Evolutionary conservation across 1,140 invertebrate genomes (phyloP), one percentile per base, ranked within the genome.

Genomic region (Bradysia coprophila): DNA sequence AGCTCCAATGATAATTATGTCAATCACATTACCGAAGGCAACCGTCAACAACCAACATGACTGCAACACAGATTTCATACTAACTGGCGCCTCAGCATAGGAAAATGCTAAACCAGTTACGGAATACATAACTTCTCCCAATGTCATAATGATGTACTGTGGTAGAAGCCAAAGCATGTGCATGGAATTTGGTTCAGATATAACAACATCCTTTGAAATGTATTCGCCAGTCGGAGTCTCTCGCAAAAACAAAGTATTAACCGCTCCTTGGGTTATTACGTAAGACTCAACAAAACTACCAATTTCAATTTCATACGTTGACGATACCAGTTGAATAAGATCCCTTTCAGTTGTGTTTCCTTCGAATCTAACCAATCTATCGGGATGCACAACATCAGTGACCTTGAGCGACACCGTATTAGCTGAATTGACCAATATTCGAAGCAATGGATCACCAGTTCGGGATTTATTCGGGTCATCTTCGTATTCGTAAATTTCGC

Each of bases 141-240:
- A 67, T 0, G 86, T 89, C 37, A 92, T 77, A 2, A 89, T 57
- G 16, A 88, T 54, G 54, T 88, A 87, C 53, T 90, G 86, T 0
- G 86, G 84, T 9, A 90, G 50, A 50, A 88, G 67, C 75, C 75
- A 84, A 0, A 85, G 53, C 49, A 90, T 84, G 48, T 77, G 75
- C 4, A 90, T 53, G 1, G 62, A 69, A 51, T 82, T 88, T 1
- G 77, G 67, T 21, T 65, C 51, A 0, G 81, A 78, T 1, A 85
- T 55, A 16, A 45, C 22, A 13, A 28, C 13, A 28, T 8, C 24
- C 6, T 28, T 28, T 8, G 6, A 28, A 6, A 8, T 28, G 13
- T 28, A 28, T 6, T 8, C 13, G 24, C 13, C 13, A 6, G 24
- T 8, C 13, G 6, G 6, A 6, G 24, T 28, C 13, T 28, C 24